Evolutionary conservation across 2,113 vertebrate species (phyloP).

Genomic region (Carassius gibelio): DNA sequence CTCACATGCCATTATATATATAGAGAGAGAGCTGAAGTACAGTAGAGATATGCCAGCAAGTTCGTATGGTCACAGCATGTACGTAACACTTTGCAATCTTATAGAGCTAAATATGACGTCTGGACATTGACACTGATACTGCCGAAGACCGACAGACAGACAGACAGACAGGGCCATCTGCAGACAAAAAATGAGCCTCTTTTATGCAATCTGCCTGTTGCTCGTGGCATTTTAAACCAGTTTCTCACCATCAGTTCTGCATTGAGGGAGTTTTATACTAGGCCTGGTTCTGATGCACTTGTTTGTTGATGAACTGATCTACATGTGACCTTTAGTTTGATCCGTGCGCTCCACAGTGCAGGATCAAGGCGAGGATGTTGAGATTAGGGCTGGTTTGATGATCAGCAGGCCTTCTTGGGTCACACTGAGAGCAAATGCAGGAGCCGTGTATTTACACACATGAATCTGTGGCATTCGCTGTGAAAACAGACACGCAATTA

Average conservation of each 20-base stretch:
- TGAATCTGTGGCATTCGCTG: not conserved
- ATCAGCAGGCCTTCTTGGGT: constrained; percentile 18
- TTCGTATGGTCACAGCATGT: not conserved
- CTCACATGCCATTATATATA: not conserved
- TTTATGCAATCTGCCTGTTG: not conserved
- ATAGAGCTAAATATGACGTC: not conserved
- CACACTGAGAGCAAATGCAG: not conserved
- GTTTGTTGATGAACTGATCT: not conserved
- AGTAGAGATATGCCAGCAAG: not conserved
- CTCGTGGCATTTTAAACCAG: not conserved
- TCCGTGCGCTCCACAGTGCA: not conserved
- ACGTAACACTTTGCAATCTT: not conserved
- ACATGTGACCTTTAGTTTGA: constrained; percentile 1
- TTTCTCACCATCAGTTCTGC: not conserved
- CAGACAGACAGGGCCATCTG: constrained; percentile 33
- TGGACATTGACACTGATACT: not conserved
- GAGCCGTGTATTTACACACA: not conserved
- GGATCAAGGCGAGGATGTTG: constrained; percentile 5
- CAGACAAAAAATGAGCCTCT: not conserved
- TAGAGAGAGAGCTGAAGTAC: too few species aligned
- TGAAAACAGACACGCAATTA: not conserved
- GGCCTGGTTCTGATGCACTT: not conserved
- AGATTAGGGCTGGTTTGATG: constrained; percentile 15
- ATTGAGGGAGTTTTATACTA: not conserved
- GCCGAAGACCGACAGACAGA: constrained; percentile 26